A percentile compares a stretch with the other conserved stretches of the same genome.
These are phyloP conservation scores for Cheumatopsyche charites DNA, from an alignment of 1,140 invertebrate species.

Conservation along the genomic window DNA sequence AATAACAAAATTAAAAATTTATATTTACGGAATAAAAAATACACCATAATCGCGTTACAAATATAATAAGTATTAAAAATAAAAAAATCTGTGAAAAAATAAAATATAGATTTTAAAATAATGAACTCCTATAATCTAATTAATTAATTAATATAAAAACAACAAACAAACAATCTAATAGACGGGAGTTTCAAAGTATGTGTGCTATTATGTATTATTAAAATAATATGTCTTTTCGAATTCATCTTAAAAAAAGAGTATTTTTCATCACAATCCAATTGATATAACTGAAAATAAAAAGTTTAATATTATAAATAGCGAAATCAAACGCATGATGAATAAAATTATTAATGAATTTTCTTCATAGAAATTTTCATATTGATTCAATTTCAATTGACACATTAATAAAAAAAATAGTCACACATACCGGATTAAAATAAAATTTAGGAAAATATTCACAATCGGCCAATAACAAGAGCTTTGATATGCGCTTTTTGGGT, in stretches of 20 bases:
- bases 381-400: too few species aligned
- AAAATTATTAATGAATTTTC: too few species aligned
- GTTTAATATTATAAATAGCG: too few species aligned
- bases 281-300: too few species aligned
- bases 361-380: too few species aligned
- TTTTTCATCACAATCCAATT: too few species aligned
- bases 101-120: constrained; percentile 43
- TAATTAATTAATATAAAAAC: constrained; percentile 22
- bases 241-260: too few species aligned
- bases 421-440: too few species aligned
- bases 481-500: constrained; percentile 41
- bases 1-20: constrained; percentile 49
- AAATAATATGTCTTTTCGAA: too few species aligned
- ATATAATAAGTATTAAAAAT: constrained; percentile 43
- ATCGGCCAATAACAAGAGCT: not conserved
- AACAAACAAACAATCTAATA: not conserved
- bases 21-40: constrained; percentile 49
- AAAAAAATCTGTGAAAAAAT: constrained; percentile 50
- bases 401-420: too few species aligned
- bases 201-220: too few species aligned
- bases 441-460: not conserved
- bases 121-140: constrained; percentile 46
- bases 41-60: constrained; percentile 46
- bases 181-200: not conserved
- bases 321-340: too few species aligned